Conservation (phyloP, 2,113 vertebrate genomes). For the Alligator mississippiensis region DNA sequence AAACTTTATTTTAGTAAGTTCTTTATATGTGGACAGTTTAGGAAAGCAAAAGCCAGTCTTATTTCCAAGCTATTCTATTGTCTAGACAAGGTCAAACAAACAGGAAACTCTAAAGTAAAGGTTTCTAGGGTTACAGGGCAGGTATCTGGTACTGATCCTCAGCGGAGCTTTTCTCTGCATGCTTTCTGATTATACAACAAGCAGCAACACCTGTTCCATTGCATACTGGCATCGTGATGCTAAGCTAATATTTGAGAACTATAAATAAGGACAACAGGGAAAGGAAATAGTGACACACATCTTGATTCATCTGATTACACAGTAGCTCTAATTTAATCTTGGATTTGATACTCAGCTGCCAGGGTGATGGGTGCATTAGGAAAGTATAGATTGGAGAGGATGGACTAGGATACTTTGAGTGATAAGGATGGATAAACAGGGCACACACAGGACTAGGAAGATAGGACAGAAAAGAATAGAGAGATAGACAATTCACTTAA, state of each 20-base stretch:
- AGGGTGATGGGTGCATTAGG: neutral
- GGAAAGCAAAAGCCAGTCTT: constrained; percentile 31
- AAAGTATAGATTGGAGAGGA: neutral
- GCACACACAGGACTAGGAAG: neutral
- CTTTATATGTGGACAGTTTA: constrained; percentile 41
- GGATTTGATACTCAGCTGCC: neutral
- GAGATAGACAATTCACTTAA: neutral
- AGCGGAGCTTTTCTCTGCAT: neutral
- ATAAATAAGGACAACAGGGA: neutral
- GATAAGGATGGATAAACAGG: neutral
- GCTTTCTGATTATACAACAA: neutral
- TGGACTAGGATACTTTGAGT: neutral
- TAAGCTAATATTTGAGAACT: neutral
- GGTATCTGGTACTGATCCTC: neutral
- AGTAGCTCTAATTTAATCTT: neutral
- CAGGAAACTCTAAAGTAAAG: neutral
- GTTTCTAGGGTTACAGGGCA: neutral
- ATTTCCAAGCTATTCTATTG: neutral
- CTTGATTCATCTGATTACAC: neutral
- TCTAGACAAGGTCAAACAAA: neutral
- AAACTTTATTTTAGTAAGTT: constrained; percentile 51
- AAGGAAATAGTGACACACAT: neutral
- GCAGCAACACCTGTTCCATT: neutral
- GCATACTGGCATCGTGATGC: neutral
- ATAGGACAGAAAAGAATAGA: neutral